Evolutionary conservation across 2,888 invertebrate genomes (phyloP).

Genomic region (Torymus auratus): DNA sequence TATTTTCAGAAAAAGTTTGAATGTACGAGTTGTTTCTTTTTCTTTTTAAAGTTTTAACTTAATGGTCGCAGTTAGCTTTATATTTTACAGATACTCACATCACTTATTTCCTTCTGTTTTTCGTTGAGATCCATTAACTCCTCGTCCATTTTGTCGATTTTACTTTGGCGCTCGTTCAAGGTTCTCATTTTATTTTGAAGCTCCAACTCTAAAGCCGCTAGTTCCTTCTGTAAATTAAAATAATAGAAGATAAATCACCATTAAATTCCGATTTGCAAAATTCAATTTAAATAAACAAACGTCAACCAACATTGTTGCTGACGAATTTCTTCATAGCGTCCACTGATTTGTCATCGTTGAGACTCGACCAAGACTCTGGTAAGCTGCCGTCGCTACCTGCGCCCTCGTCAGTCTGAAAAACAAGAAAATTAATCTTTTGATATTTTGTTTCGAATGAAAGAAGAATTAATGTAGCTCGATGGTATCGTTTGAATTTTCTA

Average conservation of each 20-base stretch:
- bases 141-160: constrained; percentile 84
- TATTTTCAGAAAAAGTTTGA: no score
- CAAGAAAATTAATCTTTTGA: constrained; percentile 48
- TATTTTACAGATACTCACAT: constrained; percentile 62
- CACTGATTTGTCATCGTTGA: constrained; percentile 81
- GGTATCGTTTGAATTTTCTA: no score
- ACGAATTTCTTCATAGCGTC: constrained; percentile 83
- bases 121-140: constrained; percentile 83
- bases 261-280: constrained; percentile 14
- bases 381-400: constrained; percentile 71
- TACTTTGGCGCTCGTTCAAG: constrained; percentile 81
- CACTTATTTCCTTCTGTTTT: constrained; percentile 78
- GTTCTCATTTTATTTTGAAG: constrained; percentile 81
- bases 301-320: constrained; percentile 83
- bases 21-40: no score
- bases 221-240: constrained; percentile 79
- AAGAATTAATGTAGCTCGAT: no score
- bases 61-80: no score
- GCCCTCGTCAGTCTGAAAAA: constrained; percentile 74
- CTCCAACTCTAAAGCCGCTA: constrained; percentile 84
- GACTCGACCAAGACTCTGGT: constrained; percentile 73
- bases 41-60: no score
- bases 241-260: not conserved
- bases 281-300: not conserved
- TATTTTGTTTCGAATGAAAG: no score